Percentiles rank a stretch among this genome's conserved stretches.
Conservation (phyloP, 53 echinoderm and acorn worm genomes). For the Arbacia lixula region DNA sequence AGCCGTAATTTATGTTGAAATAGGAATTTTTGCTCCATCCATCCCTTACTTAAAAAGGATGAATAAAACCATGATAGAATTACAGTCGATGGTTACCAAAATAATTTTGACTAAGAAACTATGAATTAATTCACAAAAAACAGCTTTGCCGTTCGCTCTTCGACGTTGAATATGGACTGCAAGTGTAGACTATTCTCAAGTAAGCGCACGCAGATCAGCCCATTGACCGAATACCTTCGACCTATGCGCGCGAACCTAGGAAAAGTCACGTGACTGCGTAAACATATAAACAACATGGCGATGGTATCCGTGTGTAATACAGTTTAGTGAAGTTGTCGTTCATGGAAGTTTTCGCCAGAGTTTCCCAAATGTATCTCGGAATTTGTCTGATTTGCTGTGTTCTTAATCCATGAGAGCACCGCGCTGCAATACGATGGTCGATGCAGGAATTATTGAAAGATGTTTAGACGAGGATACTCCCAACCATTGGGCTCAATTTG, state of each 20-base stretch:
- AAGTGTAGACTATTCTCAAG: too few species aligned
- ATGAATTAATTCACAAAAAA: too few species aligned
- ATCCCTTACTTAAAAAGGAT: too few species aligned
- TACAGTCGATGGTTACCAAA: too few species aligned
- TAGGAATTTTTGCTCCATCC: too few species aligned
- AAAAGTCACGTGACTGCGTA: constrained; percentile 66
- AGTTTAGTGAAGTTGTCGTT: constrained; percentile 23
- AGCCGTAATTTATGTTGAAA: too few species aligned
- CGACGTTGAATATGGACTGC: too few species aligned
- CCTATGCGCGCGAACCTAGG: constrained; percentile 35
- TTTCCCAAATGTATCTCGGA: constrained; percentile 50
- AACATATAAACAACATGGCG: constrained; percentile 90
- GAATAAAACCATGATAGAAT: too few species aligned
- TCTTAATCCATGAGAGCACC: constrained; percentile 56
- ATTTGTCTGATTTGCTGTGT: constrained; percentile 48
- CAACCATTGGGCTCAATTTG: constrained; percentile 78
- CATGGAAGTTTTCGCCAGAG: constrained; percentile 16
- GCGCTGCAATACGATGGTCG: constrained; percentile 84
- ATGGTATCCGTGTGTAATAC: constrained; percentile 43
- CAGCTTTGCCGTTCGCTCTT: too few species aligned
- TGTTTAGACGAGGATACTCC: constrained; percentile 71
- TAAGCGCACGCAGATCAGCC: too few species aligned
- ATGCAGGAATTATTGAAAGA: constrained; percentile 85
- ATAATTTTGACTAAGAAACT: too few species aligned
- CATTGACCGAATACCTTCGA: not conserved